These are phyloP conservation scores for Tetropium fuscum DNA, from an alignment of 2,888 invertebrate genomes.

Conservation along the genomic window DNA sequence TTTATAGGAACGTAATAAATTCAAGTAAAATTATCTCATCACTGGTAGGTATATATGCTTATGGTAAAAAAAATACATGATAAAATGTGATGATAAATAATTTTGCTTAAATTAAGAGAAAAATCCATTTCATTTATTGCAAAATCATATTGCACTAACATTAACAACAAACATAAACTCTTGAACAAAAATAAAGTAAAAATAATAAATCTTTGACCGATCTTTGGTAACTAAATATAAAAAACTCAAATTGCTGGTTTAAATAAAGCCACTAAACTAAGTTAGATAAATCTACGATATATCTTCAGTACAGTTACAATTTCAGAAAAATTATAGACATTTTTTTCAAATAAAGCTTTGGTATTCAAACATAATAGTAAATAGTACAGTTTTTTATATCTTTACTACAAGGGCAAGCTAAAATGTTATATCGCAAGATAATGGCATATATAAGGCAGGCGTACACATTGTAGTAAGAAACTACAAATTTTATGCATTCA, in stretches of 20 bases:
- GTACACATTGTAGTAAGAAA: background rate
- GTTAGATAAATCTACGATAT: slow-evolving; percentile 6
- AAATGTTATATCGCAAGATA: slow-evolving; percentile 9
- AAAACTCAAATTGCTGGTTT: background rate
- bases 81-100: slow-evolving; percentile 3
- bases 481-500: background rate
- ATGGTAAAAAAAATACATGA: background rate
- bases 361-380: slow-evolving; percentile 11
- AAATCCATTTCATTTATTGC: slow-evolving; percentile 5
- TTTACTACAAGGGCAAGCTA: slow-evolving; percentile 16
- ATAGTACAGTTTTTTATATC: background rate
- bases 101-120: slow-evolving; percentile 9
- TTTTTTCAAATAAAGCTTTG: slow-evolving; percentile 24
- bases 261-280: slow-evolving; percentile 22
- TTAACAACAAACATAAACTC: slow-evolving; percentile 21
- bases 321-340: slow-evolving; percentile 1
- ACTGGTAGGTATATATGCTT: background rate
- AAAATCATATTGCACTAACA: slow-evolving; percentile 20
- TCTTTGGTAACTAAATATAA: slow-evolving; percentile 26
- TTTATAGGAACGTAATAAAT: slow-evolving; percentile 11
- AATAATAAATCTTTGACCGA: slow-evolving; percentile 21
- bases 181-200: slow-evolving; percentile 22
- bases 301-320: slow-evolving; percentile 19
- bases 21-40: slow-evolving; percentile 8
- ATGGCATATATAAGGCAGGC: slow-evolving; percentile 11